Percentiles rank a stretch among this genome's conserved stretches.
Evolutionary conservation across 2,888 invertebrate species (phyloP).

Genomic region (Linyphia triangularis): DNA sequence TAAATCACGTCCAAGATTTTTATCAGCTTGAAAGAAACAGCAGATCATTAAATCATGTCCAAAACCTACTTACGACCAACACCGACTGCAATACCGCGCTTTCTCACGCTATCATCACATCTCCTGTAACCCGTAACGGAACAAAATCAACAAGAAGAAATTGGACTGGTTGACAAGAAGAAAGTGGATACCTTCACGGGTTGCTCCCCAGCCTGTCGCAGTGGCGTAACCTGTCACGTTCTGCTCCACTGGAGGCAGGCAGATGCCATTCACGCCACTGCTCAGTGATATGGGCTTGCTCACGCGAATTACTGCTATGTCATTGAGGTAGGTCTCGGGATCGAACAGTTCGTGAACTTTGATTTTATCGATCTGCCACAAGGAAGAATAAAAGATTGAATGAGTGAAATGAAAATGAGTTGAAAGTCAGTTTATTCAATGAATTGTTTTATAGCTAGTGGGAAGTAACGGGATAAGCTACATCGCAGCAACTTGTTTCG

Average conservation of each 20-base stretch:
- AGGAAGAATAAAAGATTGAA: not conserved
- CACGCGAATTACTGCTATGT: constrained; percentile 72
- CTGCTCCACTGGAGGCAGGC: constrained; percentile 64
- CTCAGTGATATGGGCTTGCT: constrained; percentile 49
- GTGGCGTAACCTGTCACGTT: constrained; percentile 67
- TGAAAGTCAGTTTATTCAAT: not conserved
- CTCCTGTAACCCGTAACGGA: not conserved
- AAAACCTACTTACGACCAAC: not conserved
- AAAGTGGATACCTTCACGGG: constrained; percentile 52
- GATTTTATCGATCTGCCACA: constrained; percentile 53
- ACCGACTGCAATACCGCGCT: not conserved
- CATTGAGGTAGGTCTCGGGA: constrained; percentile 65
- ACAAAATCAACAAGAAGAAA: constrained; percentile 15
- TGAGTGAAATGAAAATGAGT: not conserved
- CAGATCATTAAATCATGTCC: not conserved
- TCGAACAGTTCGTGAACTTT: constrained; percentile 49
- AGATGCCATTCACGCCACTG: constrained; percentile 62
- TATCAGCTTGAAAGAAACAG: too few species aligned
- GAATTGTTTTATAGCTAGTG: not conserved
- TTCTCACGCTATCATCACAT: constrained; percentile 37
- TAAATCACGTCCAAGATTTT: too few species aligned
- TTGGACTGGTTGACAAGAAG: not conserved
- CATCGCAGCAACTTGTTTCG: too few species aligned
- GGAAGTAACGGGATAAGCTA: not conserved
- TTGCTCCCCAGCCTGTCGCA: constrained; percentile 76